phyloP scores from a whole-genome alignment of 2,888 invertebrate species.

The Acanthosepion esculentum region DNA sequence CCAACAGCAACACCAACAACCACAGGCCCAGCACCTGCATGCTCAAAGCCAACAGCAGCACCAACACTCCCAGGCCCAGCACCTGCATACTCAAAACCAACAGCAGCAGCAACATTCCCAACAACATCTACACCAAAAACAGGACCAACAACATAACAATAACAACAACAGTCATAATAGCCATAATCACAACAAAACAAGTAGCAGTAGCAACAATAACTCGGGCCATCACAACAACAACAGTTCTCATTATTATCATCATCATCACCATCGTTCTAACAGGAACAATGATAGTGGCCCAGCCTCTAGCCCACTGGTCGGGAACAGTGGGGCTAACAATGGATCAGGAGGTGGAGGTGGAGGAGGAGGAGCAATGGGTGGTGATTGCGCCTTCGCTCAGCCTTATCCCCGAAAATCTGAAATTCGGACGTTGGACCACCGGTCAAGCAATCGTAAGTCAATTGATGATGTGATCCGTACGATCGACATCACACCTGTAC shows the following conservation, averaged over 20 bases:
- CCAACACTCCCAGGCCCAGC: not conserved
- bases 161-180: not conserved
- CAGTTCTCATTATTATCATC: conserved; percentile 3
- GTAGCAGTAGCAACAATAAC: not conserved
- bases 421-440: conserved; percentile 42
- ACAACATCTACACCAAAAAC: not conserved
- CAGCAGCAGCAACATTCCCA: not conserved
- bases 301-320: not conserved
- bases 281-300: conserved; percentile 33
- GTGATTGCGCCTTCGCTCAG: conserved; percentile 38
- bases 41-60: not conserved
- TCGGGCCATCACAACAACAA: not conserved
- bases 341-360: not conserved
- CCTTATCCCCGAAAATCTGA: conserved; percentile 42
- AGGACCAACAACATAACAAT: not conserved
- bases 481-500: conserved; percentile 40
- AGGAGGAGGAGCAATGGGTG: not conserved
- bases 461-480: conserved; percentile 39
- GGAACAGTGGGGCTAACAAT: not conserved
- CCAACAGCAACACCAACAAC: not conserved
- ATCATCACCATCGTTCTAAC: conserved; percentile 38
- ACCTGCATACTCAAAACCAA: not conserved
- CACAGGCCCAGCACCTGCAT: not conserved
- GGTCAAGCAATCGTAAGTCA: conserved; percentile 40
- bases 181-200: not conserved